phyloP scores from a whole-genome alignment of 2,888 invertebrate species.

The Nomada fabriciana region DNA sequence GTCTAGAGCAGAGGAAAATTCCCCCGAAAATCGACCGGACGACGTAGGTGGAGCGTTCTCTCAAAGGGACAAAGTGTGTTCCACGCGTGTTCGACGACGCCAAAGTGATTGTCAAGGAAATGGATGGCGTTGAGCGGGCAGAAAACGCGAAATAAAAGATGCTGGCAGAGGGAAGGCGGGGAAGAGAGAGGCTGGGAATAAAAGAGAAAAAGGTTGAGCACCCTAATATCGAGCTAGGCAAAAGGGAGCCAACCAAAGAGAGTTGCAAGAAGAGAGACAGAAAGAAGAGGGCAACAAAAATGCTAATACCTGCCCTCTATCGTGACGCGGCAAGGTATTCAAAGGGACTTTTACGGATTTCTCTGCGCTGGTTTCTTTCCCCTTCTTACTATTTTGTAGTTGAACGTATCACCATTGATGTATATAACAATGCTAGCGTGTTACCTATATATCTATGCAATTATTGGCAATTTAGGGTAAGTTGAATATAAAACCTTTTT shows the following conservation, averaged over 20 bases:
- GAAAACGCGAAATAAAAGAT: conserved; percentile 60
- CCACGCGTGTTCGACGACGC: conserved; percentile 54
- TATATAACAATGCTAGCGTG: neutral
- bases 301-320: conserved; percentile 53
- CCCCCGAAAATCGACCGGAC: conserved; percentile 25
- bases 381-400: conserved; percentile 27
- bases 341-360: conserved; percentile 54
- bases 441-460: neutral
- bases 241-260: conserved; percentile 37
- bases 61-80: conserved; percentile 56
- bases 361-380: conserved; percentile 28
- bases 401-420: neutral
- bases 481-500: neutral
- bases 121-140: conserved; percentile 49
- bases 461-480: conserved; percentile 1
- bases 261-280: neutral
- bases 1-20: neutral
- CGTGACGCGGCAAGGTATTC: conserved; percentile 46
- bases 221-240: conserved; percentile 53
- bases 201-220: conserved; percentile 37
- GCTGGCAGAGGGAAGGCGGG: neutral
- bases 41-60: conserved; percentile 14
- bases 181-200: conserved; percentile 4
- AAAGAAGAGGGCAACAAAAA: conserved; percentile 13
- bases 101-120: conserved; percentile 63